A percentile compares a stretch with the other conserved stretches of the same genome.
Conservation (phyloP, 2,113 vertebrate genomes). For the Indicator indicator region DNA sequence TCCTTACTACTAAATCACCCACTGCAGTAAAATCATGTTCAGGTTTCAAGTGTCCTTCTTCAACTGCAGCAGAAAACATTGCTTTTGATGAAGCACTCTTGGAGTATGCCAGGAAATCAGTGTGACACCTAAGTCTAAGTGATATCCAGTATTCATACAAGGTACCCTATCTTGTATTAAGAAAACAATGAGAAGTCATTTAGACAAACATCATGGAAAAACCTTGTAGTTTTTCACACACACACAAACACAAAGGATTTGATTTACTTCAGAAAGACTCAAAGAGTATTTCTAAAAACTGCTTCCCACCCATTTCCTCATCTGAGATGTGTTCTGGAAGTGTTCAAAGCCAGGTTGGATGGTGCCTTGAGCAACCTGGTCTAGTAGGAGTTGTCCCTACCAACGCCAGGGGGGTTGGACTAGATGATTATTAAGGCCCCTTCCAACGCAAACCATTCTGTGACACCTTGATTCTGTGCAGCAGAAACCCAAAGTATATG, state of each 20-base stretch:
- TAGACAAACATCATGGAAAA: background rate
- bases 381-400: no score
- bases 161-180: background rate
- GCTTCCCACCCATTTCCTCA: background rate
- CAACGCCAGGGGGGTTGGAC: no score
- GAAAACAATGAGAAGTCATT: background rate
- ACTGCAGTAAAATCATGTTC: background rate
- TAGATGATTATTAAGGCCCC: no score
- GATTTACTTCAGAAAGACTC: background rate
- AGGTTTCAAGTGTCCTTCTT: background rate
- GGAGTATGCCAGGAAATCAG: background rate
- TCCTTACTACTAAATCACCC: background rate
- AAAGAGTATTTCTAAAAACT: background rate
- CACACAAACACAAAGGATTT: background rate
- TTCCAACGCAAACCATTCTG: no score
- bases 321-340: background rate
- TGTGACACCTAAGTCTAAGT: background rate
- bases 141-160: background rate
- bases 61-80: background rate
- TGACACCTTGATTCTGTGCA: background rate
- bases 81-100: background rate
- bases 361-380: no score
- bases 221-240: background rate
- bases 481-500: background rate
- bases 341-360: no score